These are phyloP conservation scores for Nephrotoma appendiculata DNA, from an alignment of 2,888 invertebrate species.

Conservation along the genomic window DNA sequence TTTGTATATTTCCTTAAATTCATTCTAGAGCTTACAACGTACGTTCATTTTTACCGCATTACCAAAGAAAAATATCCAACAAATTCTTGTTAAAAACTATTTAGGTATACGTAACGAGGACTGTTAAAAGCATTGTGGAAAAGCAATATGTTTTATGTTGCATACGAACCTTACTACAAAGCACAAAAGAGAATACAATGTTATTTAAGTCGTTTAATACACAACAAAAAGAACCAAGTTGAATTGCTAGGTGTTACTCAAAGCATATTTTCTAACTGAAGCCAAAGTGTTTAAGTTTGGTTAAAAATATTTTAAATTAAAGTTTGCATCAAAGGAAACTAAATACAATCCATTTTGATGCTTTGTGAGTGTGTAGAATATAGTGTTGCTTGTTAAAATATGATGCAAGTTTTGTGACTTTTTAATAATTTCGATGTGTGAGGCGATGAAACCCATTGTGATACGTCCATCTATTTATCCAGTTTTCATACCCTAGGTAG, in stretches of 20 bases:
- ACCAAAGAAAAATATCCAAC: background rate
- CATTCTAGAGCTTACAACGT: background rate
- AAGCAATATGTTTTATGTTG: background rate
- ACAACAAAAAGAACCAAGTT: background rate
- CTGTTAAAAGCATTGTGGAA: background rate
- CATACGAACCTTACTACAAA: no score
- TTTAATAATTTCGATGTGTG: no score
- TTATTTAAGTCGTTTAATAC: background rate
- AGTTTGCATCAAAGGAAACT: no score
- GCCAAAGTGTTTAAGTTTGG: no score
- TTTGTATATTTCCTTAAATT: background rate
- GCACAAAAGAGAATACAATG: background rate
- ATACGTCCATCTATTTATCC: no score
- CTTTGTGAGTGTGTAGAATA: no score
- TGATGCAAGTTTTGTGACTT: no score
- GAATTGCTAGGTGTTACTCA: background rate
- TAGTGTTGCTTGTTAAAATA: no score
- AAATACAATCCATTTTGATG: no score
- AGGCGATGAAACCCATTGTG: no score
- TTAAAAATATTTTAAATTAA: no score
- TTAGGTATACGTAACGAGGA: background rate
- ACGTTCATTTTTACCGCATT: background rate
- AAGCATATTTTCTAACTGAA: background rate
- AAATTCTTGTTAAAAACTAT: background rate
- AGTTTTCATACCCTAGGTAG: no score